Evolutionary conservation across 1,140 invertebrate genomes (phyloP).

Genomic region (Brachystomella parvula): DNA sequence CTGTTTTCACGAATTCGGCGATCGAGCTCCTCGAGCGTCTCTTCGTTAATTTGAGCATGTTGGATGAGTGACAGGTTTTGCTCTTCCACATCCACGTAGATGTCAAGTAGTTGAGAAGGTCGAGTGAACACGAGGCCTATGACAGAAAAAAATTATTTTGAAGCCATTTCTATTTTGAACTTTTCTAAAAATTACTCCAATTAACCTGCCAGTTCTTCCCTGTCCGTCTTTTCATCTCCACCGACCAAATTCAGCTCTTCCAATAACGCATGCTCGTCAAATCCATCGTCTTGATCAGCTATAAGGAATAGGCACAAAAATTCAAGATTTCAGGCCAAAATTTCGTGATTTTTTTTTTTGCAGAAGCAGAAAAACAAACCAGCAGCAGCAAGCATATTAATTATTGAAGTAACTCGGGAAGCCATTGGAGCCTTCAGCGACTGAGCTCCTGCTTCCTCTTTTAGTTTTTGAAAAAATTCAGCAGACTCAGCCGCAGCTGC

Average conservation of each 20-base stretch:
- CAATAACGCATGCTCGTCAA: conserved; percentile 23
- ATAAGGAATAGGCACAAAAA: background rate
- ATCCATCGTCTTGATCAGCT: conserved; percentile 26
- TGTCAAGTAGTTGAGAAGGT: conserved; percentile 32
- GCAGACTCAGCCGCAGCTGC: background rate
- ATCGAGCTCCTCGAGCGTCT: conserved; percentile 30
- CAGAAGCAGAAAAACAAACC: background rate
- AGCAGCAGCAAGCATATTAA: background rate
- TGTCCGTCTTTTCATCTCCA: conserved; percentile 24
- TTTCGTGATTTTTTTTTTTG: background rate
- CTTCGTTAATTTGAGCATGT: conserved; percentile 33
- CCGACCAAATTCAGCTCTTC: conserved; percentile 27
- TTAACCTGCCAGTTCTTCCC: conserved; percentile 28
- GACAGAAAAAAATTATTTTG: conserved; percentile 9
- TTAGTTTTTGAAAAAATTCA: conserved; percentile 8
- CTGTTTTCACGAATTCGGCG: conserved; percentile 24
- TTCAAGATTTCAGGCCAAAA: no score
- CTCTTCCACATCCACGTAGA: conserved; percentile 36
- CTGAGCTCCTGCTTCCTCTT: background rate
- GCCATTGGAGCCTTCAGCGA: background rate
- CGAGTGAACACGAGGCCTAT: conserved; percentile 28
- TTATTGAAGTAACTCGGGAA: conserved; percentile 1
- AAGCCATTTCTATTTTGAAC: background rate
- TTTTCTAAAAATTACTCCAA: background rate
- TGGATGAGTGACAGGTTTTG: conserved; percentile 34